phyloP scores from a whole-genome alignment of 92 coral and sea anemone species.

The Metridium senile region DNA sequence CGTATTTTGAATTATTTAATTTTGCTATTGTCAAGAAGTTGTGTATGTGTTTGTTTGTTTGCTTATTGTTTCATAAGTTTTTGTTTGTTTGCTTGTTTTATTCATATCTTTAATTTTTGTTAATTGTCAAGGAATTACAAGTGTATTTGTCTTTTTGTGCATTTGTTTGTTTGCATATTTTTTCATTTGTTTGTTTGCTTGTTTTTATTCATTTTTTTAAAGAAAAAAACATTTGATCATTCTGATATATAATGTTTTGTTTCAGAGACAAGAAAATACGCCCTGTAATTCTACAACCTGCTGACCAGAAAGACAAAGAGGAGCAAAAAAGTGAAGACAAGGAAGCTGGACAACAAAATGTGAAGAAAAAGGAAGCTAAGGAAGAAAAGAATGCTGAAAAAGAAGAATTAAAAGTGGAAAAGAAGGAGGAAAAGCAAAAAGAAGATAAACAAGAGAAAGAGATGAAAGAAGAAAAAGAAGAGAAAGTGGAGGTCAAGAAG shows the following conservation, averaged over 20 bases:
- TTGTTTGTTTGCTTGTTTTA: too few relatives aligned
- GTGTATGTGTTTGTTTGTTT: too few relatives aligned
- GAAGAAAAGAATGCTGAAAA: background rate
- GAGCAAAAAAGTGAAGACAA: background rate
- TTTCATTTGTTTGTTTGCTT: too few relatives aligned
- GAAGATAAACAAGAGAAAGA: background rate
- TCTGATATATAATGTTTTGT: background rate
- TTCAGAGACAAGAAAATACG: background rate
- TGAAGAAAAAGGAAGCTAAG: background rate
- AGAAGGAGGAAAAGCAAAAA: background rate
- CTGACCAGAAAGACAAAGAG: background rate
- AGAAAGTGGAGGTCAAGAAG: background rate
- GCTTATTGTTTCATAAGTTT: too few relatives aligned
- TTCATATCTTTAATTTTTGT: too few relatives aligned
- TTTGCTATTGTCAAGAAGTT: too few relatives aligned
- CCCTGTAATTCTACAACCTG: background rate
- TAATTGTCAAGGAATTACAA: too few relatives aligned
- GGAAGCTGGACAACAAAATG: background rate
- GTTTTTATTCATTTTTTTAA: background rate
- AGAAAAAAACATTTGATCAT: background rate
- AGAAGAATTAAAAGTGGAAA: background rate
- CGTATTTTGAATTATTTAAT: too few relatives aligned
- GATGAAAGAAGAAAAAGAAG: background rate
- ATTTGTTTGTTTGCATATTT: too few relatives aligned
- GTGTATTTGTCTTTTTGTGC: too few relatives aligned